Conservation (phyloP, 1,140 invertebrate species). For the Bilobella aurantiaca region DNA sequence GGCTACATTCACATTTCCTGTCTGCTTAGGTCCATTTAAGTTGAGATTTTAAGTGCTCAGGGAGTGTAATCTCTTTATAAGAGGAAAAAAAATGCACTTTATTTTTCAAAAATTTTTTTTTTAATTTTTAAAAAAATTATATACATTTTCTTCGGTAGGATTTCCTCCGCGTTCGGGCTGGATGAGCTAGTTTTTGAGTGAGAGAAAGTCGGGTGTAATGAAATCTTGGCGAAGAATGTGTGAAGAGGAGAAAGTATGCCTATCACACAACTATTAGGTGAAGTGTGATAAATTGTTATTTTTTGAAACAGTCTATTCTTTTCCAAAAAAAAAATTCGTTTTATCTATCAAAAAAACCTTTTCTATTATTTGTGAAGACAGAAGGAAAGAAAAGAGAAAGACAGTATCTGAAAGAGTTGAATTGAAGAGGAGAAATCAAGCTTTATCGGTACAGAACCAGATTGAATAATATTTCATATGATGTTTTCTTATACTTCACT, state of each 20-base stretch:
- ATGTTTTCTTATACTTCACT: conserved; percentile 25
- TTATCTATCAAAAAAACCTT: not conserved
- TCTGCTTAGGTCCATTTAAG: not conserved
- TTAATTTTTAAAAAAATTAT: too few species aligned
- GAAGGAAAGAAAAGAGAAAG: conserved; percentile 25
- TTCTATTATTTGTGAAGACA: not conserved
- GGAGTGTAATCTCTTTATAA: too few species aligned
- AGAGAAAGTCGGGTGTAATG: too few species aligned
- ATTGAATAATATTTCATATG: conserved; percentile 37
- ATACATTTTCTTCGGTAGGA: too few species aligned
- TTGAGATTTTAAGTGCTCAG: not conserved
- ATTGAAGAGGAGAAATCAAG: conserved; percentile 25
- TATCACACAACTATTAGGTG: not conserved
- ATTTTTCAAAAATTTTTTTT: too few species aligned
- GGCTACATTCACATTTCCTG: not conserved
- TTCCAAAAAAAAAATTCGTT: not conserved
- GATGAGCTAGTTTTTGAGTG: too few species aligned
- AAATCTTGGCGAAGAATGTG: too few species aligned
- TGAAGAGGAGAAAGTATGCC: too few species aligned
- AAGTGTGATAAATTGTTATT: conserved; percentile 35
- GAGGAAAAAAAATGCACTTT: too few species aligned
- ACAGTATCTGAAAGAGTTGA: conserved; percentile 27
- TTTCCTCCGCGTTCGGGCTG: too few species aligned
- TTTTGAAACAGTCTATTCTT: not conserved
- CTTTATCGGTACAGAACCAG: conserved; percentile 33